Base-by-base conservation (phyloP, 30 jellyfish, hydroid and myxozoan species). In the Pelagia noctiluca region DNA sequence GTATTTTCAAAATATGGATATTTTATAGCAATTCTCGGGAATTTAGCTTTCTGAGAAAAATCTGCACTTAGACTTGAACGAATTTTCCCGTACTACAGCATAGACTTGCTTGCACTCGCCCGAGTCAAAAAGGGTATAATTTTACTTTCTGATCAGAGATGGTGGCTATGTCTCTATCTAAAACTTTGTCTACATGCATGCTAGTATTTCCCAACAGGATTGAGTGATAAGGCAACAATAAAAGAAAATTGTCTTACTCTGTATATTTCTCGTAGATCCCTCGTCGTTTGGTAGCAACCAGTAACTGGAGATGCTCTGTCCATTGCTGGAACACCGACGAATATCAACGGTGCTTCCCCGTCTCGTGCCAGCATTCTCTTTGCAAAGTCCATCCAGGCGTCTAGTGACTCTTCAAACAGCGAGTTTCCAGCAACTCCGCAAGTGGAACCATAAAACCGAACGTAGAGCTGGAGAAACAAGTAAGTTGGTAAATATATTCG, bases 251-350 rank as follows among this genome's bases (percentile, higher is more conserved):
- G n/a, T 19, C 68, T 52, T 52, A 80, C 90, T 80, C 30, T 30
- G 31, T 65, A 80, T 42, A 80, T 34, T 33, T 80, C 90, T 24
- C 84, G 64, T 46, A 80, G 54, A 48, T 80, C 84, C 50, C 82
- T 80, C 1, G 90, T 80, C 4, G 90, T 25, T 32, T 80, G 90
- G 26, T 80, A 80, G 50, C 90, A 80, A 5, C 90, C 90, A 46
- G 49, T 57, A 11, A 80, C 53, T 11, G 90, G 90, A 29, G 90
- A 65, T 70, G 90, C 90, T 80, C 90, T 64, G 24, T 80, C 90
- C 84, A 66, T 32, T 34, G 87, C 93, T 48, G 93, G 93, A 21
- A 61, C 82, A 21, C 93, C 93, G 30, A 83, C 37, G 29, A 50
- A 83, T 2, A 83, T 52, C 46, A 83, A 63, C 36, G 93, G 93